Conservation (phyloP, 2,888 invertebrate species). For the Stenodera caucasica region DNA sequence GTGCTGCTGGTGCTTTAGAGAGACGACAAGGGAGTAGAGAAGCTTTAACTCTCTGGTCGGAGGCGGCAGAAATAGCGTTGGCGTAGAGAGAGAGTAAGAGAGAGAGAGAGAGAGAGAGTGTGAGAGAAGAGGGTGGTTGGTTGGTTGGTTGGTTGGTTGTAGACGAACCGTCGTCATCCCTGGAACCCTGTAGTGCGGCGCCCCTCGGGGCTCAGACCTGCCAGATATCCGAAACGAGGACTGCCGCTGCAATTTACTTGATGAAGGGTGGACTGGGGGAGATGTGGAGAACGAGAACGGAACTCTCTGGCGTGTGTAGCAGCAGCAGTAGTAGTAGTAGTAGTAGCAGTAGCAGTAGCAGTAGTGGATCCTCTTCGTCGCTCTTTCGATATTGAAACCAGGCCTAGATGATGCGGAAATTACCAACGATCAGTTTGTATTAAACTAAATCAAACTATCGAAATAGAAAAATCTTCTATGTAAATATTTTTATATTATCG, state of each 20-base stretch:
- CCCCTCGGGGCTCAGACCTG: slow-evolving; percentile 52
- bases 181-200: slow-evolving; percentile 33
- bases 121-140: slow-evolving; percentile 7
- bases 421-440: slow-evolving; percentile 10
- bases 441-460: background rate
- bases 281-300: slow-evolving; percentile 20
- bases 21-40: background rate
- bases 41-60: slow-evolving; percentile 3
- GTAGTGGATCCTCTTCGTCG: slow-evolving; percentile 18
- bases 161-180: slow-evolving; percentile 15
- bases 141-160: slow-evolving; percentile 15
- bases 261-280: slow-evolving; percentile 52
- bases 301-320: slow-evolving; percentile 14
- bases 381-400: slow-evolving; percentile 27
- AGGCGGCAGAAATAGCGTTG: slow-evolving; percentile 22
- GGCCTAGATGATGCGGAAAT: slow-evolving; percentile 26
- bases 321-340: too few species aligned
- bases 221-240: slow-evolving; percentile 55
- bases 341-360: too few species aligned
- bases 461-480: slow-evolving; percentile 1
- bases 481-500: too few species aligned
- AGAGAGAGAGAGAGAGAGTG: too few species aligned
- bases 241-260: slow-evolving; percentile 55
- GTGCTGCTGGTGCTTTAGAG: background rate
- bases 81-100: too few species aligned